Conservation (phyloP, 2,888 invertebrate species). For the Cybosia mesomella region DNA sequence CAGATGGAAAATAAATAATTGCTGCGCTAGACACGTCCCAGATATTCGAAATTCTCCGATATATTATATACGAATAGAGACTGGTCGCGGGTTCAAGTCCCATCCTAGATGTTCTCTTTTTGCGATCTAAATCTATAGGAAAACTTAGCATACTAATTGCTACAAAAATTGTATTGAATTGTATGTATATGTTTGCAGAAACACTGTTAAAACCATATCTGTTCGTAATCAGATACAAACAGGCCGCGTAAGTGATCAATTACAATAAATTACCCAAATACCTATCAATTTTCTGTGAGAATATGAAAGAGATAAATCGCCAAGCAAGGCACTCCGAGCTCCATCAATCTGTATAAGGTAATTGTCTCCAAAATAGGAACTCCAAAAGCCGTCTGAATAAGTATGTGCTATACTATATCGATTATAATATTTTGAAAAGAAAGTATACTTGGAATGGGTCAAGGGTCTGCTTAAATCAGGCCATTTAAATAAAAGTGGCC, state of each 20-base stretch:
- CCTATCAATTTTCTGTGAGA: slow-evolving; percentile 3
- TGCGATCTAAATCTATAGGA: too few species aligned
- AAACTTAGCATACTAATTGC: too few species aligned
- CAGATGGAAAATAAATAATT: too few species aligned
- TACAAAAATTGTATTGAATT: too few species aligned
- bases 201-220: too few species aligned
- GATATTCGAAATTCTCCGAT: too few species aligned
- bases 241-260: slow-evolving; percentile 9
- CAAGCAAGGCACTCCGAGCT: neutral
- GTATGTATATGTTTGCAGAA: too few species aligned
- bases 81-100: too few species aligned
- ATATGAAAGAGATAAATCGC: slow-evolving; percentile 12
- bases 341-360: slow-evolving; percentile 29
- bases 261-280: slow-evolving; percentile 2
- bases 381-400: slow-evolving; percentile 38
- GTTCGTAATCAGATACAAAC: neutral
- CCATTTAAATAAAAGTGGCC: neutral
- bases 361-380: slow-evolving; percentile 35
- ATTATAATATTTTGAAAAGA: slow-evolving; percentile 45
- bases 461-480: slow-evolving; percentile 28
- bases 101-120: too few species aligned
- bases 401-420: too few species aligned
- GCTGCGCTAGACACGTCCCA: too few species aligned
- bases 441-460: slow-evolving; percentile 35
- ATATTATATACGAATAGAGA: too few species aligned